phyloP scores from a whole-genome alignment of 1,140 invertebrate species.

The Eriocheir sinensis region DNA sequence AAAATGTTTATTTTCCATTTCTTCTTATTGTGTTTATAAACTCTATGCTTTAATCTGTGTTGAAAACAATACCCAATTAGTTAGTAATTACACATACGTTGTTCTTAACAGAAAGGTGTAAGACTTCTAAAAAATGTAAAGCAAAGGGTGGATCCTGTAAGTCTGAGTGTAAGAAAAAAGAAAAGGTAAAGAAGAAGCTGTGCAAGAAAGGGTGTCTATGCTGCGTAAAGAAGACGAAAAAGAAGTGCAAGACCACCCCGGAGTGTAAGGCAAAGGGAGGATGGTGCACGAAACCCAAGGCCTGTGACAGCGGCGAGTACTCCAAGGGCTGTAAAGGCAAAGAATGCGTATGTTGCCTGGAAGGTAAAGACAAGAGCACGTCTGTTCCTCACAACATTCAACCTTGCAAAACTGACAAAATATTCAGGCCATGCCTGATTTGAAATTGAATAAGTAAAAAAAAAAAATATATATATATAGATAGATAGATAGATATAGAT shows the following conservation, averaged over 20 bases:
- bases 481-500: no score
- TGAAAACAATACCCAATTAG: no score
- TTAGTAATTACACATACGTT: no score
- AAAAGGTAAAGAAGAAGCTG: background rate
- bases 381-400: conserved; percentile 35
- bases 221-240: background rate
- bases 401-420: conserved; percentile 40
- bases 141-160: background rate
- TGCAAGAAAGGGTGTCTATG: background rate
- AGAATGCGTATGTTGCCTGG: background rate
- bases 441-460: no score
- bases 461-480: no score
- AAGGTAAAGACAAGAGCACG: background rate
- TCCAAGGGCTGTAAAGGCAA: background rate
- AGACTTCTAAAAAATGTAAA: background rate
- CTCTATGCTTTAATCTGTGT: no score
- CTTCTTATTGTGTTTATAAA: background rate
- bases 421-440: conserved; percentile 45
- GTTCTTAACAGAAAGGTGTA: background rate
- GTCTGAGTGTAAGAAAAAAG: background rate
- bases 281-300: background rate
- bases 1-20: background rate
- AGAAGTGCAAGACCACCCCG: background rate
- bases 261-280: background rate
- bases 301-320: background rate